A percentile compares a stretch with the other conserved stretches of the same genome.
These are phyloP conservation scores for Callimorpha dominula DNA, from an alignment of 2,888 invertebrate species.

Conservation along the genomic window DNA sequence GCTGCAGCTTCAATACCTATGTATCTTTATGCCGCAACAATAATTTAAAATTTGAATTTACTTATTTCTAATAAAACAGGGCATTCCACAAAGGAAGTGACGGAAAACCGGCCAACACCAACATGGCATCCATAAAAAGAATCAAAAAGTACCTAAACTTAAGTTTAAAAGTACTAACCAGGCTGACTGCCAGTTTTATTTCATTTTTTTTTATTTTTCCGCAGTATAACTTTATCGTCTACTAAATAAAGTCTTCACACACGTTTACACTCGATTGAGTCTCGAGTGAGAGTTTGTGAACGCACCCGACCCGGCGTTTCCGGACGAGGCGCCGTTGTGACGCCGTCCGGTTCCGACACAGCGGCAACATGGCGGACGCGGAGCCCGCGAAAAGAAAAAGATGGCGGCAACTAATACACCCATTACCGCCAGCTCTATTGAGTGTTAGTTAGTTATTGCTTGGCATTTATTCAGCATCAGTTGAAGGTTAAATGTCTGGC, in stretches of 20 bases:
- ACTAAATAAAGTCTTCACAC: conserved; percentile 62
- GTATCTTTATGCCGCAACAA: not conserved
- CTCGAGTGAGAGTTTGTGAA: conserved; percentile 72
- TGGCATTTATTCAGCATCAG: conserved; percentile 58
- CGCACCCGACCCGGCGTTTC: conserved; percentile 71
- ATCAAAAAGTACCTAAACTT: conserved; percentile 30
- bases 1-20: no score
- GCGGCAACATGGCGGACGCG: conserved; percentile 54
- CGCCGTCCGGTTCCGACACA: conserved; percentile 75
- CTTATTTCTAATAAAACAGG: conserved; percentile 6
- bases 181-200: conserved; percentile 51
- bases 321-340: conserved; percentile 74
- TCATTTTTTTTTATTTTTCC: conserved; percentile 41
- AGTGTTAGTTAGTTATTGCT: conserved; percentile 63
- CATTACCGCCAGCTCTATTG: conserved; percentile 67
- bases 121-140: conserved; percentile 28
- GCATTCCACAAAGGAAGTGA: conserved; percentile 28
- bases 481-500: conserved; percentile 50
- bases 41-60: not conserved
- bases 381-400: conserved; percentile 65
- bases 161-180: conserved; percentile 22
- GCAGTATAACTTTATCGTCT: conserved; percentile 56
- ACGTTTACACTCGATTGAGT: conserved; percentile 69
- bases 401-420: conserved; percentile 62
- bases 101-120: conserved; percentile 35